These are phyloP conservation scores for Pogona vitticeps DNA, from an alignment of 2,113 vertebrate genomes.

Conservation along the genomic window DNA sequence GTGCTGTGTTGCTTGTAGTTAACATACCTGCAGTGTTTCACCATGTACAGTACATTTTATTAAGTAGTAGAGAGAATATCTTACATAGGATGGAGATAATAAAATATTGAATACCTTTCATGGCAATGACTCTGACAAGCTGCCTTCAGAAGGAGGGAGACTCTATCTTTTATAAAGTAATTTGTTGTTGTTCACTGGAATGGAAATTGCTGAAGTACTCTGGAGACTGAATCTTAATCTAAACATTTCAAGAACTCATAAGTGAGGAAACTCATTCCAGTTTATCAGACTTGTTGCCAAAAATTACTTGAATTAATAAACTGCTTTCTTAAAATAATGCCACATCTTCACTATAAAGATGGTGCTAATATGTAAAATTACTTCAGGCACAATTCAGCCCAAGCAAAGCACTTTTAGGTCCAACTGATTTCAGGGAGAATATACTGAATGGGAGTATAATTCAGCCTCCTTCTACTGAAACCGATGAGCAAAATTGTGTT, in stretches of 20 bases:
- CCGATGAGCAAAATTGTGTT: background rate
- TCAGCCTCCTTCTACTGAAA: background rate
- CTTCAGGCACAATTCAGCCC: background rate
- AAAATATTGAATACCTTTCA: background rate
- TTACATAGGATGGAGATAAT: background rate
- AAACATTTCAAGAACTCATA: no score
- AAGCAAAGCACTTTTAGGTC: no score
- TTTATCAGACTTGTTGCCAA: background rate
- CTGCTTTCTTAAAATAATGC: background rate
- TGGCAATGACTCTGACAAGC: background rate
- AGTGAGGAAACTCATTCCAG: background rate
- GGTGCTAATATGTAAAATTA: background rate
- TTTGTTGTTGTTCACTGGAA: conserved; percentile 20
- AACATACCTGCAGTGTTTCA: background rate
- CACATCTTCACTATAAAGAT: background rate
- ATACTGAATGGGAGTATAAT: background rate
- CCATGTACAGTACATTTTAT: background rate
- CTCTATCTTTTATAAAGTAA: background rate
- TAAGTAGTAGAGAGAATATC: background rate
- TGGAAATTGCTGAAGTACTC: background rate
- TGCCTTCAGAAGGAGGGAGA: conserved; percentile 4
- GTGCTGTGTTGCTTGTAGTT: background rate
- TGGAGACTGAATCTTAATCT: conserved; percentile 1
- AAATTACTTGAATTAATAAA: background rate
- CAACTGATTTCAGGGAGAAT: background rate